These are phyloP conservation scores for Papilio gigon DNA, from an alignment of 2,888 invertebrate genomes.

Conservation along the genomic window DNA sequence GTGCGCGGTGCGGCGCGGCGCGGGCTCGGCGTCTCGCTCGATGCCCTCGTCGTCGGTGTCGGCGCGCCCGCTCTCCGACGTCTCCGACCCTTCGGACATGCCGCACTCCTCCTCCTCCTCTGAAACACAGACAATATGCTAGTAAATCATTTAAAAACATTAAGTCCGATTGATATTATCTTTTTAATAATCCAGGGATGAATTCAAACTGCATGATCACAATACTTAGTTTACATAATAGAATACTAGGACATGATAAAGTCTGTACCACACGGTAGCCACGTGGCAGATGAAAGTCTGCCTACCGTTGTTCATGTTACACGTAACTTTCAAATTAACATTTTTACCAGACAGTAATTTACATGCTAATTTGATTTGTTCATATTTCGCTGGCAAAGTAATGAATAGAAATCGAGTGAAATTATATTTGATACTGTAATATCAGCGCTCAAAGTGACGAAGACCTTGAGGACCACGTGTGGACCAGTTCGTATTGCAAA, in stretches of 20 bases:
- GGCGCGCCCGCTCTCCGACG: conserved; percentile 72
- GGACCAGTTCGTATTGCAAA: conserved; percentile 56
- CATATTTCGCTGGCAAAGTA: conserved; percentile 13
- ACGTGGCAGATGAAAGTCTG: neutral
- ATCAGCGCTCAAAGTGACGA: conserved; percentile 36
- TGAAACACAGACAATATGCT: conserved; percentile 50
- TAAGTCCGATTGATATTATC: neutral
- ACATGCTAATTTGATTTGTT: conserved; percentile 17
- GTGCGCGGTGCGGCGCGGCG: conserved; percentile 72
- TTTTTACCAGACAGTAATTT: conserved; percentile 17
- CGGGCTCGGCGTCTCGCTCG: conserved; percentile 89
- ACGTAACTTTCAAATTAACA: neutral
- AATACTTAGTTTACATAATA: too few species aligned
- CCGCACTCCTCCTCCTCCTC: conserved; percentile 75
- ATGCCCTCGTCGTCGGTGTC: conserved; percentile 92
- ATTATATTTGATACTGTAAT: conserved; percentile 25
- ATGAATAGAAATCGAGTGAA: conserved; percentile 32
- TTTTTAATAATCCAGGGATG: neutral
- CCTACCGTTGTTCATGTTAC: neutral
- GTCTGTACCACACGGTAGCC: too few species aligned
- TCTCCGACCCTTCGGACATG: conserved; percentile 73
- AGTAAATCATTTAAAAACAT: neutral
- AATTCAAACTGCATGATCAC: too few species aligned
- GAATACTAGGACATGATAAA: neutral
- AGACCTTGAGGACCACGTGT: conserved; percentile 60